Conservation (phyloP, 2,797 vertebrate genomes). For the Muraenolepis orangiensis region DNA sequence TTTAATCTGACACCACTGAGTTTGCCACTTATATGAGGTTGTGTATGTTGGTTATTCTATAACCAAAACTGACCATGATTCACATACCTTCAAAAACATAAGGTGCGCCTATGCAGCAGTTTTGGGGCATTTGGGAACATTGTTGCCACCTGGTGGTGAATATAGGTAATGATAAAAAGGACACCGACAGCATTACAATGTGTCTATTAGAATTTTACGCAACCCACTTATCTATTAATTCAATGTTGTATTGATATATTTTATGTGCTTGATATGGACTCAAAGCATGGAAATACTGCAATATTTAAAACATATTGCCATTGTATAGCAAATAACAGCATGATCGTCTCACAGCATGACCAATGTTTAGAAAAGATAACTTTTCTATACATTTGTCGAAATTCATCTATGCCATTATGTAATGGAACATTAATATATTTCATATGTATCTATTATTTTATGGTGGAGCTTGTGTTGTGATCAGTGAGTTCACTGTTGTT, state of each 20-base stretch:
- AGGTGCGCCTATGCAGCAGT: neutral
- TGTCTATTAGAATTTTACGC: neutral
- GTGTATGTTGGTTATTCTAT: neutral
- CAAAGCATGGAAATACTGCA: neutral
- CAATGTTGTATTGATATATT: neutral
- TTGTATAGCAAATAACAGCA: neutral
- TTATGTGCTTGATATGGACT: neutral
- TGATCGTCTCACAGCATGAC: too few species aligned
- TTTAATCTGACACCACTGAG: neutral
- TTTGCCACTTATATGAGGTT: neutral
- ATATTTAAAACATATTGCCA: neutral
- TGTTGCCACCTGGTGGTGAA: conserved; percentile 59
- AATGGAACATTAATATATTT: too few species aligned
- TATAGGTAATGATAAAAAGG: conserved; percentile 6
- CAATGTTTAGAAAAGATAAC: neutral
- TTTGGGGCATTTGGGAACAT: conserved; percentile 2
- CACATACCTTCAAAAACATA: neutral
- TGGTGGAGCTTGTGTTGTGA: too few species aligned
- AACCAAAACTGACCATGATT: neutral
- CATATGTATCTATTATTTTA: too few species aligned
- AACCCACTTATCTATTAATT: neutral
- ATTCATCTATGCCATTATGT: neutral
- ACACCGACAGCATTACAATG: neutral
- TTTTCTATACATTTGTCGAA: too few species aligned
- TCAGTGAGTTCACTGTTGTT: too few species aligned